These are phyloP conservation scores for Cosmia trapezina DNA, from an alignment of 2,888 invertebrate species.

Conservation along the genomic window DNA sequence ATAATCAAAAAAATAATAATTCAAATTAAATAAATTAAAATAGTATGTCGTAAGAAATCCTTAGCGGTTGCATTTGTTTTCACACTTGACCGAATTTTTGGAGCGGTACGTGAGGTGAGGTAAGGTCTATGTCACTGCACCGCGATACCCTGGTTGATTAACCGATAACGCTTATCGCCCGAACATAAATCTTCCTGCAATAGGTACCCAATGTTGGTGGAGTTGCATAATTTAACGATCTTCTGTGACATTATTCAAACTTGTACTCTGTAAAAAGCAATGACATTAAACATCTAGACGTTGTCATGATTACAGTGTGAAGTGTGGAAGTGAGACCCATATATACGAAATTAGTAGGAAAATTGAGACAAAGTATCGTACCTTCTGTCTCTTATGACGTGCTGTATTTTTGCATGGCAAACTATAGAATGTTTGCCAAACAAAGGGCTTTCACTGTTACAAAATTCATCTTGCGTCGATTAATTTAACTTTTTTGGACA, in stretches of 20 bases:
- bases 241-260: slow-evolving; percentile 38
- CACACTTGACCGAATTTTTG: slow-evolving; percentile 60
- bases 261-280: slow-evolving; percentile 21
- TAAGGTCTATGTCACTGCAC: slow-evolving; percentile 82
- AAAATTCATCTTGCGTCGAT: too few relatives aligned
- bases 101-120: slow-evolving; percentile 51
- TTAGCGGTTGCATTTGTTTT: slow-evolving; percentile 41
- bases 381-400: too few relatives aligned
- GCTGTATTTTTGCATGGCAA: too few relatives aligned
- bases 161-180: slow-evolving; percentile 82
- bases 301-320: too few relatives aligned
- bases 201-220: slow-evolving; percentile 65
- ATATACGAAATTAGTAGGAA: too few relatives aligned
- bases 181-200: slow-evolving; percentile 75
- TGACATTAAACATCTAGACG: too few relatives aligned
- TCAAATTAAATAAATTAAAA: slow-evolving; percentile 3
- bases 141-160: slow-evolving; percentile 78
- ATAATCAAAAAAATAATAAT: not conserved
- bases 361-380: too few relatives aligned
- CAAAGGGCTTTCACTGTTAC: too few relatives aligned
- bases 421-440: too few relatives aligned
- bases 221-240: slow-evolving; percentile 68
- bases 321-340: too few relatives aligned
- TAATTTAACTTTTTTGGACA: too few relatives aligned
- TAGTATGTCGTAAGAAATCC: slow-evolving; percentile 24